phyloP scores from a whole-genome alignment of 2,888 invertebrate genomes.

The Anthrax anthrax region DNA sequence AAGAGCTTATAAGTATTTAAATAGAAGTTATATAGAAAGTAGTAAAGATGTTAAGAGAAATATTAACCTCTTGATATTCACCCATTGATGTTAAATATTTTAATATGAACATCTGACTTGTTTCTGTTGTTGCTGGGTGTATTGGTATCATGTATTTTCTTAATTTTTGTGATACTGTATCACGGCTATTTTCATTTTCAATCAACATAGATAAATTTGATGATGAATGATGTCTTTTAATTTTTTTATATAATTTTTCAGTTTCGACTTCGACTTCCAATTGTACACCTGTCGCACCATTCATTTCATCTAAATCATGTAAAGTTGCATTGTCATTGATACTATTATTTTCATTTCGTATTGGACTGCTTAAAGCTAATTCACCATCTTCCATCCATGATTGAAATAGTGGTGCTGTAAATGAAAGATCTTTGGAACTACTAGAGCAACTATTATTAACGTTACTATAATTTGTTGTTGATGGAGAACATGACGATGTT shows the following conservation, averaged over 20 bases:
- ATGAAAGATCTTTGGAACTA: background rate
- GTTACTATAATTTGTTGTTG: constrained; percentile 11
- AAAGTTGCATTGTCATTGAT: too few relatives aligned
- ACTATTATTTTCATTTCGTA: constrained; percentile 11
- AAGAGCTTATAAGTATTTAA: too few relatives aligned
- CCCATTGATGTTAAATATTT: constrained; percentile 94
- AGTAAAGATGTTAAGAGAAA: constrained; percentile 11
- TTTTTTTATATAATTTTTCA: background rate
- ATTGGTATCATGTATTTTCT: constrained; percentile 52
- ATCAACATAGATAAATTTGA: constrained; percentile 29
- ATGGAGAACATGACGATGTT: constrained; percentile 1
- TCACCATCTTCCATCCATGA: constrained; percentile 20
- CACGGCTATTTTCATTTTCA: constrained; percentile 25
- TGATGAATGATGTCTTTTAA: constrained; percentile 13
- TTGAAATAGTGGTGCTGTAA: constrained; percentile 24
- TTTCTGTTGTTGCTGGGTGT: constrained; percentile 75
- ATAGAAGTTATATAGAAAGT: too few relatives aligned
- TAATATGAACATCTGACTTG: constrained; percentile 83
- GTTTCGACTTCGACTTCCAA: too few relatives aligned
- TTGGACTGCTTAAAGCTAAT: constrained; percentile 30
- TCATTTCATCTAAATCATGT: constrained; percentile 8
- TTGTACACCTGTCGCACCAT: constrained; percentile 12
- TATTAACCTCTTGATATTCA: constrained; percentile 84
- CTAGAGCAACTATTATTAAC: constrained; percentile 12
- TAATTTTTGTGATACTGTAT: constrained; percentile 20